A percentile compares a stretch with the other conserved stretches of the same genome.
Evolutionary conservation across 2,113 vertebrate species (phyloP).

Genomic region (Cyprichromis sp.): DNA sequence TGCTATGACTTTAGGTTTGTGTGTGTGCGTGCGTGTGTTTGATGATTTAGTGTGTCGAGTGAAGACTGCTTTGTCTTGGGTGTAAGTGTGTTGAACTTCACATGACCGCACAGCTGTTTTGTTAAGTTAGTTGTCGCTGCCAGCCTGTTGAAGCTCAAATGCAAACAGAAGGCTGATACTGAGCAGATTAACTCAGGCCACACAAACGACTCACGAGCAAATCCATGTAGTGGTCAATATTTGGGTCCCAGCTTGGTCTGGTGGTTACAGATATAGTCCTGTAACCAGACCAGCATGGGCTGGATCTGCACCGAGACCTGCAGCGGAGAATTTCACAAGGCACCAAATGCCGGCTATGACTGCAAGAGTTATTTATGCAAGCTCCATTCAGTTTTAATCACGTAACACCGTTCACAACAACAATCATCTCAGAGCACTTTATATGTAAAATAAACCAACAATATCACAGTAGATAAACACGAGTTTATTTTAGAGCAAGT

Average conservation of each 20-base stretch:
- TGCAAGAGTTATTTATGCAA: not conserved
- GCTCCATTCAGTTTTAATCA: not conserved
- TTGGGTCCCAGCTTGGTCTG: constrained; percentile 1
- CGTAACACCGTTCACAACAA: not conserved
- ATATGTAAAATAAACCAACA: not conserved
- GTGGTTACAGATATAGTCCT: not conserved
- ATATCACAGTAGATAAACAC: not conserved
- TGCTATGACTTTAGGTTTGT: not conserved
- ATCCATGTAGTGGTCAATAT: constrained; percentile 24
- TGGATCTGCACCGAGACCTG: not conserved
- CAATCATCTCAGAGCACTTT: not conserved
- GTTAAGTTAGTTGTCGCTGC: not conserved
- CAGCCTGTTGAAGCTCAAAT: not conserved
- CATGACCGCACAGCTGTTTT: not conserved
- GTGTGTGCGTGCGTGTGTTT: not conserved
- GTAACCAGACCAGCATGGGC: not conserved
- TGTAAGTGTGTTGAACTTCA: not conserved
- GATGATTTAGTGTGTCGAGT: not conserved
- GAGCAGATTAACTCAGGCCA: constrained; percentile 1
- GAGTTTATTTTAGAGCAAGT: not conserved
- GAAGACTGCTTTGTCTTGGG: not conserved
- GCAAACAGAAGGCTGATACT: not conserved
- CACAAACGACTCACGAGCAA: not conserved
- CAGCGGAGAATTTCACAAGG: not conserved
- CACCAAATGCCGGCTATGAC: not conserved